Percentiles rank a stretch among this genome's conserved stretches.
Conservation (phyloP, 1,140 invertebrate genomes). For the Zaprionus kolodkinae region DNA sequence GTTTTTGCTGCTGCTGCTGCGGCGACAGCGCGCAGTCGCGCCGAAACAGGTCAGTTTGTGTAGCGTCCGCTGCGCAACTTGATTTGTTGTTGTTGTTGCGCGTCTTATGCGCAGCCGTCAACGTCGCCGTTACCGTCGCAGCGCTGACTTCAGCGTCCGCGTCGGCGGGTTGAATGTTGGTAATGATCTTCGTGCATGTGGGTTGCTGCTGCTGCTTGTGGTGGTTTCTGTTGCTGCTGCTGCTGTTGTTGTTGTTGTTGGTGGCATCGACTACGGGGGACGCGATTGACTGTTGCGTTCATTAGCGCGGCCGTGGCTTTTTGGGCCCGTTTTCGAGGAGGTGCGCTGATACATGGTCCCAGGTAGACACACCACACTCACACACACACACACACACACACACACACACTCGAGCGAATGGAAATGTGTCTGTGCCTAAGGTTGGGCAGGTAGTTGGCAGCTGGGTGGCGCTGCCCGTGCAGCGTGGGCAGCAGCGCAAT, state of each 20-base stretch:
- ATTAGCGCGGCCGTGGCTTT: constrained; percentile 74
- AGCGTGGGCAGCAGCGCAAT: constrained; percentile 46
- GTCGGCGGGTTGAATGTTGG: constrained; percentile 63
- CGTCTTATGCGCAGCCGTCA: constrained; percentile 45
- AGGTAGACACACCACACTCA: constrained; percentile 58
- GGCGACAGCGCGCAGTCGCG: constrained; percentile 52
- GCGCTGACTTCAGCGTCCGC: constrained; percentile 27
- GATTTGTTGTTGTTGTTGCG: constrained; percentile 59
- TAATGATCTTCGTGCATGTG: constrained; percentile 82
- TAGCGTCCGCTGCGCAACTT: constrained; percentile 65
- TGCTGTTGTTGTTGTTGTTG: constrained; percentile 29
- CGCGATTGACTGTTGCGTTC: constrained; percentile 73
- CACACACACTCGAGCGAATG: neutral
- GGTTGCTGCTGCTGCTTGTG: constrained; percentile 54
- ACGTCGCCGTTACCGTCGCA: constrained; percentile 25
- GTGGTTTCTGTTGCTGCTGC: constrained; percentile 34
- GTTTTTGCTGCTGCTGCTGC: constrained; percentile 9
- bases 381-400: constrained; percentile 4
- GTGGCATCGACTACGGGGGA: constrained; percentile 51
- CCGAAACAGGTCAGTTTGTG: constrained; percentile 77
- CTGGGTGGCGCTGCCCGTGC: constrained; percentile 57
- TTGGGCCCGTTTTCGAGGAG: constrained; percentile 66
- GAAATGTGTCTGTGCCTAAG: constrained; percentile 25
- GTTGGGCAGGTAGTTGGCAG: constrained; percentile 55
- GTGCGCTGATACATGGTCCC: constrained; percentile 67